Evolutionary conservation across 2,113 vertebrate genomes (phyloP).

Genomic region (Rhinolophus ferrumequinum): DNA sequence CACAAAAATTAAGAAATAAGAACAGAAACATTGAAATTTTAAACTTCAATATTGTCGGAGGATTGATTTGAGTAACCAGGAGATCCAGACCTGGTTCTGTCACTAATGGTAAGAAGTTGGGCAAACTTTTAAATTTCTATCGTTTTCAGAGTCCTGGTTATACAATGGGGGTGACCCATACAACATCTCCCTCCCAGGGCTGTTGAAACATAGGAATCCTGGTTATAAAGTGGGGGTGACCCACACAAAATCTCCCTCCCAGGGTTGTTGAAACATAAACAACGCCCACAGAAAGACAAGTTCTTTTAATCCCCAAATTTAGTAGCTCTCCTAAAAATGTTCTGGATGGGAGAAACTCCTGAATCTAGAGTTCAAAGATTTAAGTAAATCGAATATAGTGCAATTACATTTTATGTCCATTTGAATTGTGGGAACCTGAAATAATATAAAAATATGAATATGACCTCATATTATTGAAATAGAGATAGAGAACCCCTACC

Average conservation of each 20-base stretch:
- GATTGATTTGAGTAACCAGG: not conserved
- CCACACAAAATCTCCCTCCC: rapidly evolving
- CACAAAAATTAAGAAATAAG: not conserved
- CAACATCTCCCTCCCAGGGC: too few relatives aligned
- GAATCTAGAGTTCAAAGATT: not conserved
- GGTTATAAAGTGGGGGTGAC: not conserved
- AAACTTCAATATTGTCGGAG: not conserved
- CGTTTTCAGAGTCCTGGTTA: not conserved
- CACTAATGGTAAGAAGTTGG: not conserved
- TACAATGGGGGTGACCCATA: not conserved
- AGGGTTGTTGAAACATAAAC: not conserved
- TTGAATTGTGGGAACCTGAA: not conserved
- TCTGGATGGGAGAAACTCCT: not conserved
- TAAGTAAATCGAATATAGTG: not conserved
- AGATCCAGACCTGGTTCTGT: not conserved
- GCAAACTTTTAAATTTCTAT: not conserved
- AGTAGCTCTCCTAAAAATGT: not conserved
- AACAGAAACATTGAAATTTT: not conserved
- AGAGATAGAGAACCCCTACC: not conserved
- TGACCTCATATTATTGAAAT: not conserved
- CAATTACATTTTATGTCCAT: not conserved
- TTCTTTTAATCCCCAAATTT: not conserved
- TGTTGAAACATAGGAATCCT: not conserved
- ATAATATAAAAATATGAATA: not conserved
- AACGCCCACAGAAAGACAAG: not conserved